Base-by-base conservation (phyloP, 1,140 invertebrate genomes). In the Solenopsis invicta region DNA sequence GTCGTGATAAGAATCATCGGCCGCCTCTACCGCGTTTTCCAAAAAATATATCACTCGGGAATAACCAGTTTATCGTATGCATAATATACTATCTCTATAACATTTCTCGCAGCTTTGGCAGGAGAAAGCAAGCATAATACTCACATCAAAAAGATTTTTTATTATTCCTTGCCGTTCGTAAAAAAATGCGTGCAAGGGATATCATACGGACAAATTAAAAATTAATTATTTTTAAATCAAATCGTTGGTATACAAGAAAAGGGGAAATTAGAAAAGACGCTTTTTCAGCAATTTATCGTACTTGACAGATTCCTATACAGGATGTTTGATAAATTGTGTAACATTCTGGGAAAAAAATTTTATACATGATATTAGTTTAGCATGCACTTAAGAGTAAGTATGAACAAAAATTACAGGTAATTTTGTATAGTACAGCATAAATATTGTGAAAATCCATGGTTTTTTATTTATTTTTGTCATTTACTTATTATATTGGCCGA, bases 331-430 rank as follows among this genome's bases (percentile, higher is more conserved):
- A 29, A 29, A 2, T 29, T 29, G 0, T 29, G 29, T 29, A 29
- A 29, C 2, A 29, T 29, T 2, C 29, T 2, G 29, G 2, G 29
- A 29, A 29, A 29, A 29, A 29, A 29, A 1, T 29, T 29, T 29
- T 29, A 29, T 29, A 29, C 2, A 29, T 29, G 29, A n/a, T n/a
- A n/a, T 29, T 29, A 2, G 29, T 29, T 29, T 29, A 29, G 29
- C 29, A 29, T 29, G n/a, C n/a, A n/a, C n/a, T n/a, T n/a, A n/a
- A n/a, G n/a, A n/a, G n/a, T n/a, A n/a, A n/a, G n/a, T 97, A 98
- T 92, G 97, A 98, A 93, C 98, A 99, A 96, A 96, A n/a, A n/a
- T 99, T 78, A 96, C 97, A 93, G 96, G 97, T 98, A 94, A 93
- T 89, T 78, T 24, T 61, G 48, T 45, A 61, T 45, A 66, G 29